Evolutionary conservation across 2,797 vertebrate species (phyloP).

Genomic region (Cacajao melanocephalus): DNA sequence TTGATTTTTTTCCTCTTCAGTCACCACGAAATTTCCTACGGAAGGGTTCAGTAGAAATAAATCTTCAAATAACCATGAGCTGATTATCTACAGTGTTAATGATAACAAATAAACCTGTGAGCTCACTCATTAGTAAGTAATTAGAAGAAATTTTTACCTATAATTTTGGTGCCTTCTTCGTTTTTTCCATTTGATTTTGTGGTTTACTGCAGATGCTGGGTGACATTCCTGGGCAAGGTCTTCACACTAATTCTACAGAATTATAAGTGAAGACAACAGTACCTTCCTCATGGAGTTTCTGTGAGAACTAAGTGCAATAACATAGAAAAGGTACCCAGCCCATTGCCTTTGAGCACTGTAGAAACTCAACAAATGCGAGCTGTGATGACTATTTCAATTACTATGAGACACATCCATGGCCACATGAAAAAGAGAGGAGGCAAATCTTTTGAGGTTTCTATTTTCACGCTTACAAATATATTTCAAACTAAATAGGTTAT

Average conservation of each 20-base stretch:
- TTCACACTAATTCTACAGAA: neutral
- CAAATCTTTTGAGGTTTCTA: neutral
- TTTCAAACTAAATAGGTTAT: neutral
- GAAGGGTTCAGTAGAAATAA: slow-evolving; percentile 22
- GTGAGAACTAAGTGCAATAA: neutral
- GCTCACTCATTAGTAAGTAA: slow-evolving; percentile 25
- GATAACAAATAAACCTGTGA: neutral
- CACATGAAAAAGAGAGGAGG: neutral
- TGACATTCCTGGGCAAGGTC: neutral
- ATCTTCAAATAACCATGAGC: neutral
- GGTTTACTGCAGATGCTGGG: neutral
- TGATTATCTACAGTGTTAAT: slow-evolving; percentile 1
- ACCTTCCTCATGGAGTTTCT: neutral
- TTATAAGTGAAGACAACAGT: neutral
- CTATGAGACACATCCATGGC: neutral
- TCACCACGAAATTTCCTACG: neutral
- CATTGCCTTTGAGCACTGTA: neutral
- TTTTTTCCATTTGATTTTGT: neutral
- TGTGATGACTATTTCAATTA: neutral
- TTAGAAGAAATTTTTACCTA: slow-evolving; percentile 4
- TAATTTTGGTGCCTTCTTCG: slow-evolving; percentile 2
- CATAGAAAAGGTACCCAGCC: neutral
- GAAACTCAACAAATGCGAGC: neutral
- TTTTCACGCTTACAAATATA: neutral
- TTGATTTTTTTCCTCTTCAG: slow-evolving; percentile 12